Evolutionary conservation across 2,113 vertebrate species (phyloP).

Genomic region (Ophiodon elongatus): DNA sequence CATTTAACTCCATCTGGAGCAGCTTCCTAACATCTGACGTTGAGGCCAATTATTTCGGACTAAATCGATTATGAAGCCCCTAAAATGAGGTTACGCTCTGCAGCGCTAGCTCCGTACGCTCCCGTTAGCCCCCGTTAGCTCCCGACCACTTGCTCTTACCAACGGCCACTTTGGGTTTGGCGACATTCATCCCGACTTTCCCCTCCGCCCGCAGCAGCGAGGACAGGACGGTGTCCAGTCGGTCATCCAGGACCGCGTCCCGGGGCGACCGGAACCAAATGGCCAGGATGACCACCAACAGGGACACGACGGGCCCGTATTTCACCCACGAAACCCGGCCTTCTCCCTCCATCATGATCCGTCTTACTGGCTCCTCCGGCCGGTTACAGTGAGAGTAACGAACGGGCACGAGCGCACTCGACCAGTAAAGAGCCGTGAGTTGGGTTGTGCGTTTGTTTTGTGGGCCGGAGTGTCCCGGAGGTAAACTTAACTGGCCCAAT

Average conservation of each 20-base stretch:
- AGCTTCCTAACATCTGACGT: neutral
- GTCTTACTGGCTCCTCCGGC: neutral
- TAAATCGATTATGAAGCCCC: neutral
- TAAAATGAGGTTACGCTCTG: neutral
- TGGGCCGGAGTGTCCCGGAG: neutral
- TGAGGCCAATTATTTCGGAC: accelerated
- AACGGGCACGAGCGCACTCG: neutral
- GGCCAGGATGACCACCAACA: constrained; percentile 79
- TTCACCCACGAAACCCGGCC: constrained; percentile 72
- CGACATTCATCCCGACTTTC: constrained; percentile 80
- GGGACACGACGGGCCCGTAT: constrained; percentile 79
- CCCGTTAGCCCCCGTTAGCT: constrained; percentile 27
- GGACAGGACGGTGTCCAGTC: constrained; percentile 83
- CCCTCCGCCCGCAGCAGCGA: constrained; percentile 86
- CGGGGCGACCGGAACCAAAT: constrained; percentile 81
- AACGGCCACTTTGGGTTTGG: constrained; percentile 84
- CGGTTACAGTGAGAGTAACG: neutral
- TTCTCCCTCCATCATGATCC: constrained; percentile 66
- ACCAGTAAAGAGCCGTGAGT: neutral
- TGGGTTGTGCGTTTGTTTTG: constrained; percentile 27
- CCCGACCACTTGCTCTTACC: constrained; percentile 70
- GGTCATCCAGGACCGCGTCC: constrained; percentile 73
- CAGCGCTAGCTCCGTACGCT: constrained; percentile 19
- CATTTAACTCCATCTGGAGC: neutral
- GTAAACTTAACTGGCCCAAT: accelerated